Evolutionary conservation across 2,888 invertebrate species (phyloP).

Genomic region (Acleris cristana): DNA sequence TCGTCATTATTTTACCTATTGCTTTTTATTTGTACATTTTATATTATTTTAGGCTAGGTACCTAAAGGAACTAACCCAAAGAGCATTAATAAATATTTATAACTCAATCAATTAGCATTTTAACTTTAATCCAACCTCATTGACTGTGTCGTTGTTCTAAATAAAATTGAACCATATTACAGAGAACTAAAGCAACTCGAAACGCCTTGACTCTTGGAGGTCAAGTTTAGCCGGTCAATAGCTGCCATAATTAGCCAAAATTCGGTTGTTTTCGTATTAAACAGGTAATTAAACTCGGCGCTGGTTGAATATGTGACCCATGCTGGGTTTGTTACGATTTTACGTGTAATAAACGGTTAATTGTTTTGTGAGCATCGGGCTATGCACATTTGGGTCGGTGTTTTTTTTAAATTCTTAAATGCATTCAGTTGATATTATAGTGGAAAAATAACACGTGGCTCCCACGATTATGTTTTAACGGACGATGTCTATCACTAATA

Average conservation of each 20-base stretch:
- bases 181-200: conserved; percentile 1
- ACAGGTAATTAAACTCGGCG: conserved; percentile 10
- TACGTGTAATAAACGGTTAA: conserved; percentile 1
- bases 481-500: too few species aligned
- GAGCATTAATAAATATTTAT: too few species aligned
- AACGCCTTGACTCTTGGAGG: not conserved
- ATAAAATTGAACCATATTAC: not conserved
- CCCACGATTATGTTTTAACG: too few species aligned
- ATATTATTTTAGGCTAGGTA: too few species aligned
- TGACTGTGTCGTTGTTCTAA: not conserved
- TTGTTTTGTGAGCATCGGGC: not conserved
- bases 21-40: too few species aligned
- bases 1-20: too few species aligned
- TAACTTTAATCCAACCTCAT: not conserved
- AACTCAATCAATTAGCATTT: not conserved
- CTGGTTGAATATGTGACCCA: conserved; percentile 12
- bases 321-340: conserved; percentile 8
- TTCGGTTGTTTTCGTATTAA: conserved; percentile 14
- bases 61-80: too few species aligned
- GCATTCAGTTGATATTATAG: too few species aligned
- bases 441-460: too few species aligned
- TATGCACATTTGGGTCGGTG: not conserved
- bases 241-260: conserved; percentile 6
- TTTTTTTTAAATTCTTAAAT: too few species aligned
- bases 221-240: not conserved